phyloP scores from a whole-genome alignment of 1,140 invertebrate species.

The Oreohelix idahoensis region DNA sequence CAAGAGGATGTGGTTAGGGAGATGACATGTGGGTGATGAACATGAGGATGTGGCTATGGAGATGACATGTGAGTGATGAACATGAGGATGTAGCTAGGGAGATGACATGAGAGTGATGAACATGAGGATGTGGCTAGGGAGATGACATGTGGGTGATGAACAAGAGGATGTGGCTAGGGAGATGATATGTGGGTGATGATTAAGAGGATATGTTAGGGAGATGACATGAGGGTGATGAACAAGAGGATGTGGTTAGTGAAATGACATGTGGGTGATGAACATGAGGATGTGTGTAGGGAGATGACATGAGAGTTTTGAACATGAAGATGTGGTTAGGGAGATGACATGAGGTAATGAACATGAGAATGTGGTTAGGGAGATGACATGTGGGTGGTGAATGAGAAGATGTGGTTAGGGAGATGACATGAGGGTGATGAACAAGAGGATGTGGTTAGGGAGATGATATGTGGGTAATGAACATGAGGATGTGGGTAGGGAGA shows the following conservation, averaged over 20 bases:
- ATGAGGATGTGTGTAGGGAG: too few relatives aligned
- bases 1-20: not conserved
- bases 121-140: too few relatives aligned
- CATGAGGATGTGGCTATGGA: not conserved
- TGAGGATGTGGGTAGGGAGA: too few relatives aligned
- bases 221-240: not conserved
- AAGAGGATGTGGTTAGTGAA: not conserved
- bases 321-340: too few relatives aligned
- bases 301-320: too few relatives aligned
- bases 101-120: too few relatives aligned
- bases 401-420: not conserved
- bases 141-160: constrained; percentile 21
- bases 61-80: not conserved
- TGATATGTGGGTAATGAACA: too few relatives aligned
- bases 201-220: too few relatives aligned
- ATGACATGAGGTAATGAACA: too few relatives aligned
- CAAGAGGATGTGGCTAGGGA: not conserved
- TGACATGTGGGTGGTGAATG: not conserved
- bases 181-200: not conserved
- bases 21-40: not conserved
- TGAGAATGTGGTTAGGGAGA: too few relatives aligned
- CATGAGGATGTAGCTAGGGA: too few relatives aligned
- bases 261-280: not conserved
- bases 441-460: too few relatives aligned
- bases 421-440: not conserved